Conservation (phyloP, 2,113 vertebrate species). For the Montifringilla adamsi region DNA sequence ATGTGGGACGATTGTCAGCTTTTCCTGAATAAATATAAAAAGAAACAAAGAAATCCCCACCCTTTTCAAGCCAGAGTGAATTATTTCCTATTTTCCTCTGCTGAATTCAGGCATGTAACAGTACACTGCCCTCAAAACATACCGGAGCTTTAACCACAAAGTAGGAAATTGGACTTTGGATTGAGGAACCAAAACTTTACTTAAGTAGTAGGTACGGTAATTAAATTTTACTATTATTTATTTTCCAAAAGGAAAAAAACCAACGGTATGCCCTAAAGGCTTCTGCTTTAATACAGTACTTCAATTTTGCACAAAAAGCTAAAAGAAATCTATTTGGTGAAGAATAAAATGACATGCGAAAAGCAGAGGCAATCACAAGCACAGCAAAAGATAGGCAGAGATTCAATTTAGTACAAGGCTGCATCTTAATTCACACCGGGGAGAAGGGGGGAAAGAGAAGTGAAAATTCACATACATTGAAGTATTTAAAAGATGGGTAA, state of each 20-base stretch:
- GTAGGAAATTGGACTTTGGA: conserved; percentile 60
- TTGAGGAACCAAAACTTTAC: conserved; percentile 40
- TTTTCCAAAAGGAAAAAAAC: conserved; percentile 35
- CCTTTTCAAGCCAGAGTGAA: conserved; percentile 81
- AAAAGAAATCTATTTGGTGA: conserved; percentile 65
- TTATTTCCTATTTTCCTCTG: conserved; percentile 84
- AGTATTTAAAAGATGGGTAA: background rate
- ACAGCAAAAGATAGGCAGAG: conserved; percentile 20
- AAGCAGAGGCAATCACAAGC: conserved; percentile 34
- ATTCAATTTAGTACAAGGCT: conserved; percentile 29
- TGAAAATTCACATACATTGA: background rate
- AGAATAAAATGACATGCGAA: conserved; percentile 49
- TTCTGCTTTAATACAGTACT: conserved; percentile 43
- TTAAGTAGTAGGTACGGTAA: conserved; percentile 37
- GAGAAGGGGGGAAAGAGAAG: background rate
- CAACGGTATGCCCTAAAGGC: background rate
- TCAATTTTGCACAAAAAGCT: conserved; percentile 55
- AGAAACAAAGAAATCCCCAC: conserved; percentile 95
- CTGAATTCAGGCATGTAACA: conserved; percentile 70
- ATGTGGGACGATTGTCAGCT: conserved; percentile 95
- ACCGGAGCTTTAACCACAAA: conserved; percentile 64
- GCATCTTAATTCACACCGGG: conserved; percentile 30
- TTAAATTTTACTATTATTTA: conserved; percentile 59
- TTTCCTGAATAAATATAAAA: conserved; percentile 99
- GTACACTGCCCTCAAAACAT: conserved; percentile 65